phyloP scores from a whole-genome alignment of 2,888 invertebrate genomes.

The Taenaris catops region DNA sequence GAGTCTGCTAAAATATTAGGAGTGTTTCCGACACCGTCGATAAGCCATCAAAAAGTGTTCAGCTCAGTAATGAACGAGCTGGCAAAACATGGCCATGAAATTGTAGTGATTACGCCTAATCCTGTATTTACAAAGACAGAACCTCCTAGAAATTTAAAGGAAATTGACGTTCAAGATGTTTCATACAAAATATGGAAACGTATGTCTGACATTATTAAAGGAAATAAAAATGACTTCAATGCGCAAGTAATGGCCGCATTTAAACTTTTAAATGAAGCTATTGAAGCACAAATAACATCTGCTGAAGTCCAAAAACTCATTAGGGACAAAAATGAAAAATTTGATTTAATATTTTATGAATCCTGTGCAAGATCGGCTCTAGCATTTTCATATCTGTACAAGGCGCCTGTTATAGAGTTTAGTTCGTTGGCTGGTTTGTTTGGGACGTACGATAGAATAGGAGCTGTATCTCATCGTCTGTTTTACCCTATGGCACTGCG shows the following conservation, averaged over 20 bases:
- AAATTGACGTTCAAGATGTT: constrained; percentile 45
- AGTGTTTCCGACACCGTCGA: too few relatives aligned
- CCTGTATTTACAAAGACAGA: constrained; percentile 41
- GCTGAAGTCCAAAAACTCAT: constrained; percentile 28
- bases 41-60: constrained; percentile 66
- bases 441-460: constrained; percentile 18
- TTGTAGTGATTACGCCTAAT: constrained; percentile 55
- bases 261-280: not conserved
- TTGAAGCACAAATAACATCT: constrained; percentile 26
- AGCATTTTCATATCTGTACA: constrained; percentile 21
- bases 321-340: constrained; percentile 18
- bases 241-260: not conserved
- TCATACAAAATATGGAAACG: constrained; percentile 29
- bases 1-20: too few relatives aligned
- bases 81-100: constrained; percentile 58
- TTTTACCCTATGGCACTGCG: constrained; percentile 20
- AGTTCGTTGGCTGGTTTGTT: constrained; percentile 21
- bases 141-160: constrained; percentile 44
- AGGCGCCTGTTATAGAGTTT: too few relatives aligned
- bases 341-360: constrained; percentile 25
- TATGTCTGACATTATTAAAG: not conserved
- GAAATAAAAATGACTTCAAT: not conserved
- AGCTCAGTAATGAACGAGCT: constrained; percentile 50
- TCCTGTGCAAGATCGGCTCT: constrained; percentile 13
- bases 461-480: constrained; percentile 22